These are phyloP conservation scores for Agonopterix alstromeriana DNA, from an alignment of 2,888 invertebrate species.

Conservation along the genomic window DNA sequence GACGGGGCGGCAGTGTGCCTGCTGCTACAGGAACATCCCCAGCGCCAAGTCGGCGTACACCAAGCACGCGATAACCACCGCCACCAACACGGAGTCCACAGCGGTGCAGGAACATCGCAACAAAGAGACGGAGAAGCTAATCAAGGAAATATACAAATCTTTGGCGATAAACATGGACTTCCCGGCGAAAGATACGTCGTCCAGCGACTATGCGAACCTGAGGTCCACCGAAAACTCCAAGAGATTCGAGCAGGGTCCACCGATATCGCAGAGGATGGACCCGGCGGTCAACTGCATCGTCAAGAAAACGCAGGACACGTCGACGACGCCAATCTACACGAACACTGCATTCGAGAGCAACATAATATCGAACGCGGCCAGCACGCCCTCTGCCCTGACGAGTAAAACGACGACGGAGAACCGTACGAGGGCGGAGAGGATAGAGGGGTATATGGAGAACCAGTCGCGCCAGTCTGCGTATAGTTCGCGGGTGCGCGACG, in stretches of 20 bases:
- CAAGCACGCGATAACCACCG: slow-evolving; percentile 22
- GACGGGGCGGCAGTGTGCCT: slow-evolving; percentile 32
- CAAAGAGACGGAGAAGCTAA: slow-evolving; percentile 53
- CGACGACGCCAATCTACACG: neutral
- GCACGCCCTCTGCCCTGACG: slow-evolving; percentile 8
- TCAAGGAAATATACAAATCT: slow-evolving; percentile 64
- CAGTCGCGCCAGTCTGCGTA: neutral
- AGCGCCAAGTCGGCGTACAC: slow-evolving; percentile 10
- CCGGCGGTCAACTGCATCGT: neutral
- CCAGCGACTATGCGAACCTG: slow-evolving; percentile 22
- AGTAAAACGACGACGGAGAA: slow-evolving; percentile 9
- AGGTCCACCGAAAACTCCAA: slow-evolving; percentile 13
- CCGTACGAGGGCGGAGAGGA: slow-evolving; percentile 5
- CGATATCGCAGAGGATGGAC: neutral
- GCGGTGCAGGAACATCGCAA: slow-evolving; percentile 17
- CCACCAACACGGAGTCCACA: slow-evolving; percentile 41
- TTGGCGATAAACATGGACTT: slow-evolving; percentile 40
- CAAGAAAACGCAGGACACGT: neutral
- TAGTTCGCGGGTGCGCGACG: neutral
- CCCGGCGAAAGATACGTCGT: slow-evolving; percentile 33
- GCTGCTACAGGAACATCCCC: slow-evolving; percentile 30
- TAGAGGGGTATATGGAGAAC: slow-evolving; percentile 6
- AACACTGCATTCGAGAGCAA: slow-evolving; percentile 4
- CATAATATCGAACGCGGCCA: slow-evolving; percentile 10
- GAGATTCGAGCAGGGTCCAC: neutral